Base-by-base conservation (phyloP, 1,140 invertebrate genomes). In the Drosophila kepulauana region DNA sequence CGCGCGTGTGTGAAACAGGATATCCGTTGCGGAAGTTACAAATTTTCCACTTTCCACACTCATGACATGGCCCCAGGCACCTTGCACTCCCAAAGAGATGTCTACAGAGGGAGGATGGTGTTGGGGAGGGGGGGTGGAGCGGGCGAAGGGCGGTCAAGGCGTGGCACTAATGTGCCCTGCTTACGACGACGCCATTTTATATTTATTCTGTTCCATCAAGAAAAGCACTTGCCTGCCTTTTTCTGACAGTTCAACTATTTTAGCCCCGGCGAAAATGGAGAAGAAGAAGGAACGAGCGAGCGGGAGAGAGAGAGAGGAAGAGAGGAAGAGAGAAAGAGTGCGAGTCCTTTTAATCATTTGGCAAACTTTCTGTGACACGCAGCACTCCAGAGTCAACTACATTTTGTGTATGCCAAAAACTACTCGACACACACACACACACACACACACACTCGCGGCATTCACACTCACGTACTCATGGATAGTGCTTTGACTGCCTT, bases 41-140 rank as follows among this genome's bases (percentile, higher is more conserved):
- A 91, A 91, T 91, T 91, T 91, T 91, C 87, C 82, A 91, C 88
- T 91, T 81, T 91, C 81, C 82, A 70, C 79, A 87, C 78, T 74
- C 77, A 61, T 71, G 59, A 46, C 66, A 58, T 52, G 33, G 33
- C 62, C 33, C 66, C 25, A 20, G 78, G 78, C 74, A 76, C 77
- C 79, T 77, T 74, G 13, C 46, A 56, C 73, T 45, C 45, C 20
- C 59, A 45, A 11, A 11, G 20, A 25, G 20, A 25, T 25, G 20
- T 4, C 20, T 25, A 25, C 20, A 43, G 46, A 20, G 10, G 28
- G 30, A 33, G 38, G 33, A 15, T 51, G 33, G 1, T 1, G 35
- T 8, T 16, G 41, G 45, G n/a, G 1, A 8, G 6, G 7, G 8
- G 20, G 2, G 5, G 28, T 7, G 43, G 8, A n/a, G 25, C 59